Evolutionary conservation across 2,797 vertebrate genomes (phyloP).

Genomic region (Cynodonichthys magdalenae): DNA sequence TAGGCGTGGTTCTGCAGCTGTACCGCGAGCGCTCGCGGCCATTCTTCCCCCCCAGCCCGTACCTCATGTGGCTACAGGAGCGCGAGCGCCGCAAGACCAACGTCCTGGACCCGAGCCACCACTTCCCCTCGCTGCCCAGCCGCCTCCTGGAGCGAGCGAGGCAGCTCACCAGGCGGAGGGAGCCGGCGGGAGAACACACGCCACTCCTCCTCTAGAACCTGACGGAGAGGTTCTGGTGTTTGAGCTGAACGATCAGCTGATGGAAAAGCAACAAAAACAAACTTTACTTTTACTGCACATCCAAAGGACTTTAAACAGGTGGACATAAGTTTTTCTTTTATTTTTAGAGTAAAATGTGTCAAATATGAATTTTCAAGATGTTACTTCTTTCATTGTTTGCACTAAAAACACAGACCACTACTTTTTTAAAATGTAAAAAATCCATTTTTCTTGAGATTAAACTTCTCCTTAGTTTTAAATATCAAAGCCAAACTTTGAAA

Average conservation of each 20-base stretch:
- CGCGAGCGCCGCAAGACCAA: constrained; percentile 91
- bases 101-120: constrained; percentile 93
- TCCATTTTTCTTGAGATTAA: too few relatives aligned
- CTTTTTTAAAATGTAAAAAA: background rate
- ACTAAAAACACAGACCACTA: constrained; percentile 46
- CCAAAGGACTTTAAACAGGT: background rate
- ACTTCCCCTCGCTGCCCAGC: constrained; percentile 85
- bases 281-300: too few relatives aligned
- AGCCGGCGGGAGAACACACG: constrained; percentile 87
- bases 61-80: constrained; percentile 90
- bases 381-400: constrained; percentile 21
- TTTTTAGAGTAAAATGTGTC: too few relatives aligned
- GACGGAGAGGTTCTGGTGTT: too few relatives aligned
- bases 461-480: too few relatives aligned
- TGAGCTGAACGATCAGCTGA: background rate
- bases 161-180: constrained; percentile 78
- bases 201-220: constrained; percentile 86
- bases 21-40: constrained; percentile 84
- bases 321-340: too few relatives aligned
- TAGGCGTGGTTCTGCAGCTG: constrained; percentile 87
- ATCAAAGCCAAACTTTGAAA: too few relatives aligned
- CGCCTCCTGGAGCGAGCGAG: constrained; percentile 78
- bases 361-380: background rate
- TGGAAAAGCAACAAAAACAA: background rate
- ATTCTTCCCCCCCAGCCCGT: constrained; percentile 91